Percentiles rank a stretch among this genome's conserved stretches.
These are phyloP conservation scores for Junonia oenone DNA, from an alignment of 2,888 invertebrate genomes.

Conservation along the genomic window DNA sequence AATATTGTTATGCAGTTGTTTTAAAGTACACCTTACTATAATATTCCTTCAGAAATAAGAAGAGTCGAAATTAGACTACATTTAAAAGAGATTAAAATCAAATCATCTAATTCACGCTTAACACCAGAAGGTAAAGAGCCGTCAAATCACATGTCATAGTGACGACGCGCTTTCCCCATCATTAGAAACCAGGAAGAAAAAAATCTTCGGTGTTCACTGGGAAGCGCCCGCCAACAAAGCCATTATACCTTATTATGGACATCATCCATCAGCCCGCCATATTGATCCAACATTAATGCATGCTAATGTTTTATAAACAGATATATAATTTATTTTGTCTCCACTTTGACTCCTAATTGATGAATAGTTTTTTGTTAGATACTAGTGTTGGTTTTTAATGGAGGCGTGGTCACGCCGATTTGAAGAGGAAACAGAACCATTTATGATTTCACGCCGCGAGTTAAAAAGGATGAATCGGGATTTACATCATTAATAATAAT, in stretches of 20 bases:
- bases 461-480: constrained; percentile 61
- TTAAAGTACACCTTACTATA: not conserved
- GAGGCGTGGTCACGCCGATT: constrained; percentile 61
- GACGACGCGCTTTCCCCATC: constrained; percentile 66
- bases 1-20: not conserved
- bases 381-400: constrained; percentile 60
- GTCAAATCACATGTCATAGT: constrained; percentile 62
- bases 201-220: constrained; percentile 62
- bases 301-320: constrained; percentile 78
- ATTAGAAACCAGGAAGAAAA: constrained; percentile 65
- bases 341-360: constrained; percentile 70
- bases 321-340: constrained; percentile 78
- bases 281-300: constrained; percentile 76
- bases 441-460: constrained; percentile 61
- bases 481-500: constrained; percentile 44
- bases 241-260: constrained; percentile 76
- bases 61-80: not conserved
- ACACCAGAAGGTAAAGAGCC: constrained; percentile 63
- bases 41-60: no score
- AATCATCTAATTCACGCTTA: constrained; percentile 33
- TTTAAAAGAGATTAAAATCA: constrained; percentile 9
- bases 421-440: constrained; percentile 58
- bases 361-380: constrained; percentile 68
- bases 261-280: constrained; percentile 74
- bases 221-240: constrained; percentile 73